Percentiles rank a stretch among this genome's conserved stretches.
Conservation (phyloP, 2,888 invertebrate genomes). For the Tyria jacobaeae region DNA sequence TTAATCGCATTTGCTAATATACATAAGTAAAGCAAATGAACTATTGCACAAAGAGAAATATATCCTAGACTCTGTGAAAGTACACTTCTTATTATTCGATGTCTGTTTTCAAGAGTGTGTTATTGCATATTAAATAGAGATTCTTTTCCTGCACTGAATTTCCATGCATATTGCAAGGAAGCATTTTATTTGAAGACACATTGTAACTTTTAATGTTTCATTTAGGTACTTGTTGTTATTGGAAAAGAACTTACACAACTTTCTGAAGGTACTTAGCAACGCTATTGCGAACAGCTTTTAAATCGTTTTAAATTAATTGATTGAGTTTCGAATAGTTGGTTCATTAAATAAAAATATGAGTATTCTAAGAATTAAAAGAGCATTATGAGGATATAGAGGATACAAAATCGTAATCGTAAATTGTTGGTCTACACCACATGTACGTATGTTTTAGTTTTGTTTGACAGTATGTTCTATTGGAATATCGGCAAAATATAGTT, state of each 20-base stretch:
- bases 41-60: background rate
- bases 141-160: background rate
- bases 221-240: background rate
- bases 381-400: no score
- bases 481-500: no score
- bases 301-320: background rate
- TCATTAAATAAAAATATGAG: background rate
- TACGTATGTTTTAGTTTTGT: no score
- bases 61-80: slow-evolving; percentile 4
- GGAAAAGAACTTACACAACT: background rate
- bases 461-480: no score
- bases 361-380: background rate
- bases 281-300: background rate
- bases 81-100: slow-evolving; percentile 6
- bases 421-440: no score
- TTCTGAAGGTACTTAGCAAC: background rate
- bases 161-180: slow-evolving; percentile 1
- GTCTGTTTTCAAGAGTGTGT: slow-evolving; percentile 2
- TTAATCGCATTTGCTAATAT: background rate
- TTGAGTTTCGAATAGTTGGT: background rate
- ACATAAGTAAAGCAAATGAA: background rate
- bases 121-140: slow-evolving; percentile 8
- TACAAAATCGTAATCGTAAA: no score
- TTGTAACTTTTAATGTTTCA: background rate
- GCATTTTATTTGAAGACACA: background rate